A percentile compares a stretch with the other conserved stretches of the same genome.
Evolutionary conservation across 2,888 invertebrate genomes (phyloP).

Genomic region (Odontothrips loti): DNA sequence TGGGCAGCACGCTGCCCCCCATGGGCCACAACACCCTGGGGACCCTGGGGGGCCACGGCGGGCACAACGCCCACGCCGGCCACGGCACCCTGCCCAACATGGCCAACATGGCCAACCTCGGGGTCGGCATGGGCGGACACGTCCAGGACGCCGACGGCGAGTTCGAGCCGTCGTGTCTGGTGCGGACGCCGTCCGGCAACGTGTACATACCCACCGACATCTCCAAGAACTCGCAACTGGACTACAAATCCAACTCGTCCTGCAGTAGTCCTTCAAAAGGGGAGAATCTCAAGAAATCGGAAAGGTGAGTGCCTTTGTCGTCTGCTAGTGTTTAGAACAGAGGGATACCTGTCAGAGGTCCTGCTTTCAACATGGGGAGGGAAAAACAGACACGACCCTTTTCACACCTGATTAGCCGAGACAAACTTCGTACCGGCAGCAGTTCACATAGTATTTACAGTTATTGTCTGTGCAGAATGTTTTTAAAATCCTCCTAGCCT

Average conservation of each 20-base stretch:
- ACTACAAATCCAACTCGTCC: constrained; percentile 82
- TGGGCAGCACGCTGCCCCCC: neutral
- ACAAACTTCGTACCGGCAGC: no score
- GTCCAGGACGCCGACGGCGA: constrained; percentile 61
- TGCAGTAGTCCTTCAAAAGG: constrained; percentile 84
- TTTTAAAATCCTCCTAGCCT: constrained; percentile 29
- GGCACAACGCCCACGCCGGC: constrained; percentile 35
- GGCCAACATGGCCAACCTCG: constrained; percentile 8
- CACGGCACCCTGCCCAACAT: constrained; percentile 45
- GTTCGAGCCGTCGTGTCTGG: constrained; percentile 86
- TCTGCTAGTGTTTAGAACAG: no score
- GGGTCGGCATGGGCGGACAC: neutral
- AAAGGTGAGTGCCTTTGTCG: constrained; percentile 44
- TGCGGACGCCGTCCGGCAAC: constrained; percentile 87
- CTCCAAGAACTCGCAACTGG: constrained; percentile 82
- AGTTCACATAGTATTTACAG: no score
- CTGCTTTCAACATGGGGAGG: no score
- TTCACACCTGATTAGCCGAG: no score
- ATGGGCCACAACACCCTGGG: constrained; percentile 52
- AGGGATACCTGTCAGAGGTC: no score
- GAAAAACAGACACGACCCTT: no score
- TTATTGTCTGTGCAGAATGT: constrained; percentile 22
- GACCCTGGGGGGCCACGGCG: constrained; percentile 36
- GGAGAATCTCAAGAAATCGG: constrained; percentile 53
- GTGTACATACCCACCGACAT: constrained; percentile 92